These are phyloP conservation scores for Hyalella azteca DNA, from an alignment of 2,888 invertebrate genomes.

Conservation along the genomic window DNA sequence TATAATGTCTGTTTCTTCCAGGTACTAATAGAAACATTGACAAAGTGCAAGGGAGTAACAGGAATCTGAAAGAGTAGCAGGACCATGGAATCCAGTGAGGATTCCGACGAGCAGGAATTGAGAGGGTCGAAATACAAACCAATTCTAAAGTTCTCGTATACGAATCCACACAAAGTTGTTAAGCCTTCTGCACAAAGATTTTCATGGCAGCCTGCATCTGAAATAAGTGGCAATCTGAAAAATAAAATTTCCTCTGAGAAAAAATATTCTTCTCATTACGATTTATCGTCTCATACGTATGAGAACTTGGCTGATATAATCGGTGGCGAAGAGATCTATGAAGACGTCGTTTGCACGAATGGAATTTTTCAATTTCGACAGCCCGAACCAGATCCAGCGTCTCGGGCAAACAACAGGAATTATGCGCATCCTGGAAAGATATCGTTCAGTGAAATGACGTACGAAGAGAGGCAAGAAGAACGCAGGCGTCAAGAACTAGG, in stretches of 20 bases:
- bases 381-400: neutral
- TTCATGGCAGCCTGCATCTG: too few species aligned
- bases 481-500: neutral
- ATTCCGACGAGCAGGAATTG: too few species aligned
- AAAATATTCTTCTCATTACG: neutral
- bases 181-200: neutral
- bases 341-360: neutral
- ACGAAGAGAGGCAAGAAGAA: constrained; percentile 19
- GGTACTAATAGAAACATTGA: too few species aligned
- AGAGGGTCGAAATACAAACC: neutral
- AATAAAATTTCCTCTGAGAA: neutral
- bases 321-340: neutral
- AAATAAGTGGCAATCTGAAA: neutral
- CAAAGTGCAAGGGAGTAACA: too few species aligned
- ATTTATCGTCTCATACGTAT: neutral
- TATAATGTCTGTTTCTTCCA: too few species aligned
- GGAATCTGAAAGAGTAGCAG: too few species aligned
- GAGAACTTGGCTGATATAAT: neutral
- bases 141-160: constrained; percentile 1
- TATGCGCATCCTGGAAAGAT: neutral
- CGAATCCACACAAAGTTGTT: constrained; percentile 6
- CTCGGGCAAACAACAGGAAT: neutral
- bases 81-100: too few species aligned
- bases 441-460: neutral
- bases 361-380: neutral